Conservation (phyloP, 2,113 vertebrate genomes). For the Neolamprologus tretocephalus region DNA sequence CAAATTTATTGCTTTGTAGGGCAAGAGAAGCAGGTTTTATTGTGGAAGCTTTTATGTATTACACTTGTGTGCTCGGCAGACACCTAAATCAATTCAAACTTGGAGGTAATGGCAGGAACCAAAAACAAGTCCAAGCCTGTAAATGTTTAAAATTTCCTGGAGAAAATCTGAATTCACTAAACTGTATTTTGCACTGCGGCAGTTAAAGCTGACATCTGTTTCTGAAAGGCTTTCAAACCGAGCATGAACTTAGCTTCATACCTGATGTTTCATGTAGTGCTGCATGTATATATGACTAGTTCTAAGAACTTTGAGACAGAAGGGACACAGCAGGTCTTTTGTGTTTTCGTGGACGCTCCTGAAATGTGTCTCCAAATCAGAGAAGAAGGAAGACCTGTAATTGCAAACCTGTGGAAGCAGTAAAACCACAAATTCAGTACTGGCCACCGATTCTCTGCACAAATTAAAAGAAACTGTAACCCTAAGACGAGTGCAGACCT, state of each 20-base stretch:
- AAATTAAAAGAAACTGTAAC: background rate
- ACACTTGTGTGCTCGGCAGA: conserved; percentile 29
- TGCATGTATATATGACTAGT: conserved; percentile 91
- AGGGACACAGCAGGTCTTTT: conserved; percentile 92
- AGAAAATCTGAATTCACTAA: background rate
- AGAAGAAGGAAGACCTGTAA: conserved; percentile 92
- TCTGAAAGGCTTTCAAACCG: background rate
- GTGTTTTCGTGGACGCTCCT: conserved; percentile 91
- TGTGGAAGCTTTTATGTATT: conserved; percentile 52
- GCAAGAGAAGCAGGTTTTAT: conserved; percentile 1
- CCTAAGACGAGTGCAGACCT: conserved; percentile 68
- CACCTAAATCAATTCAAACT: conserved; percentile 55
- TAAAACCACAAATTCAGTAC: background rate
- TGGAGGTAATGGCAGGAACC: conserved; percentile 15
- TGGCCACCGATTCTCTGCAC: background rate
- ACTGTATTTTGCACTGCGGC: background rate
- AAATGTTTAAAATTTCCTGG: background rate
- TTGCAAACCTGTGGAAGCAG: conserved; percentile 82
- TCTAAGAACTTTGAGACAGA: conserved; percentile 95
- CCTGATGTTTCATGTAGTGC: conserved; percentile 98
- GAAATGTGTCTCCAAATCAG: conserved; percentile 94
- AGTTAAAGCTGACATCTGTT: background rate
- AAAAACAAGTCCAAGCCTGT: conserved; percentile 21
- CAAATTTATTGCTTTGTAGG: conserved; percentile 15
- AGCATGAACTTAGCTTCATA: conserved; percentile 38